Evolutionary conservation across 2,888 invertebrate genomes (phyloP).

Genomic region (Polydrusus tereticollis): DNA sequence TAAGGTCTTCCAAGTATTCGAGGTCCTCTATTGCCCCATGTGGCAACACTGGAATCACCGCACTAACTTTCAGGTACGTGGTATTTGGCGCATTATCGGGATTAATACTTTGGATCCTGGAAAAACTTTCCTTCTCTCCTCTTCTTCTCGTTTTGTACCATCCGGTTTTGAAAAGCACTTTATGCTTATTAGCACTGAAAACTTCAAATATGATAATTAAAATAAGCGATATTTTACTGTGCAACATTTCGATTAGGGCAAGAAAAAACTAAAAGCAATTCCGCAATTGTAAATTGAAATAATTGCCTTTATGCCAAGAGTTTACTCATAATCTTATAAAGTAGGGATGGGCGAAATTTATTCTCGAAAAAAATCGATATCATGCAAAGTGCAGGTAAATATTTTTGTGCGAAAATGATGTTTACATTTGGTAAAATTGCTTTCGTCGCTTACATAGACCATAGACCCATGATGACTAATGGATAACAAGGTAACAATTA

Average conservation of each 20-base stretch:
- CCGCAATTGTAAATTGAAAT: constrained; percentile 1
- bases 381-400: neutral
- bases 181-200: constrained; percentile 25
- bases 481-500: no score
- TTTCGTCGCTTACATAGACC: no score
- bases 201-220: constrained; percentile 12
- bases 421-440: no score
- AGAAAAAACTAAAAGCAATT: constrained; percentile 1
- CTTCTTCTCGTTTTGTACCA: constrained; percentile 49
- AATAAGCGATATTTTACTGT: neutral
- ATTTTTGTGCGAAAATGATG: neutral
- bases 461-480: no score
- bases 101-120: constrained; percentile 38
- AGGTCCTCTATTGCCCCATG: constrained; percentile 53
- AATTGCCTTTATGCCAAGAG: neutral
- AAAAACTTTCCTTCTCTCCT: constrained; percentile 45
- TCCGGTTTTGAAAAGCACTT: constrained; percentile 48
- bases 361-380: neutral
- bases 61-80: constrained; percentile 49
- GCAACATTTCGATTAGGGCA: constrained; percentile 7
- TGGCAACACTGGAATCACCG: constrained; percentile 45
- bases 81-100: constrained; percentile 13
- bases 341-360: neutral
- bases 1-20: constrained; percentile 53
- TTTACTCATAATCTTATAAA: neutral